Evolutionary conservation across 37 sponge, comb jelly and placozoan species (phyloP).

Genomic region (Ephydatia muelleri): DNA sequence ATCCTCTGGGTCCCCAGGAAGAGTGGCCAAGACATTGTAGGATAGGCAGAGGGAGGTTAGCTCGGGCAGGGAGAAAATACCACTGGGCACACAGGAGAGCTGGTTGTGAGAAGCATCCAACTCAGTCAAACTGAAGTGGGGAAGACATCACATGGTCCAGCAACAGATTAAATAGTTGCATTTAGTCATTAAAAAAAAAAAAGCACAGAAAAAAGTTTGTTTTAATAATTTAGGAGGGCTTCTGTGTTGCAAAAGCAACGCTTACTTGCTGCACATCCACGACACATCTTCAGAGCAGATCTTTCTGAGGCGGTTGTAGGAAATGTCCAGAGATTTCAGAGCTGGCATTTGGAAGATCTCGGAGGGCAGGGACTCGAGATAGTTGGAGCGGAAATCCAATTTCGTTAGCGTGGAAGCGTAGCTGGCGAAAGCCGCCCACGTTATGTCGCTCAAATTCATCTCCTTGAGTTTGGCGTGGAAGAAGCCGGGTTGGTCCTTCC

Average conservation of each 20-base stretch:
- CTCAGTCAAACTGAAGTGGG: constrained; percentile 44
- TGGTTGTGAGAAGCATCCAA: constrained; percentile 77
- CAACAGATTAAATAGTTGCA: background rate
- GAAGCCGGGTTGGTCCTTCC: constrained; percentile 20
- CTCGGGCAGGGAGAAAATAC: constrained; percentile 64
- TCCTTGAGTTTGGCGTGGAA: constrained; percentile 70
- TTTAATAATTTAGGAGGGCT: background rate
- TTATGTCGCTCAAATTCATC: constrained; percentile 47
- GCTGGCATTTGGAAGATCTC: constrained; percentile 67
- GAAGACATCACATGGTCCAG: constrained; percentile 10
- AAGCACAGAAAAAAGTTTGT: background rate
- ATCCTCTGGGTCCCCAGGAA: constrained; percentile 75
- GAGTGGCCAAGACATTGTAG: constrained; percentile 65
- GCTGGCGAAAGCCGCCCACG: constrained; percentile 45
- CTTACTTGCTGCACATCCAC: constrained; percentile 67
- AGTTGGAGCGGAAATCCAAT: constrained; percentile 67
- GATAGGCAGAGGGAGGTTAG: constrained; percentile 41
- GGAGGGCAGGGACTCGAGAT: constrained; percentile 53
- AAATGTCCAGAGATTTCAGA: constrained; percentile 59
- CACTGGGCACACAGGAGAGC: constrained; percentile 58
- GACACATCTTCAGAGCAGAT: constrained; percentile 43
- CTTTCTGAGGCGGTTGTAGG: constrained; percentile 58
- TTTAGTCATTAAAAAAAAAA: background rate
- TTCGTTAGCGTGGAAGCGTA: constrained; percentile 28
- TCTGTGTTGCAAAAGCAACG: background rate